A percentile compares a stretch with the other conserved stretches of the same genome.
Evolutionary conservation across 2,113 vertebrate genomes (phyloP).

Genomic region (Zeus faber): DNA sequence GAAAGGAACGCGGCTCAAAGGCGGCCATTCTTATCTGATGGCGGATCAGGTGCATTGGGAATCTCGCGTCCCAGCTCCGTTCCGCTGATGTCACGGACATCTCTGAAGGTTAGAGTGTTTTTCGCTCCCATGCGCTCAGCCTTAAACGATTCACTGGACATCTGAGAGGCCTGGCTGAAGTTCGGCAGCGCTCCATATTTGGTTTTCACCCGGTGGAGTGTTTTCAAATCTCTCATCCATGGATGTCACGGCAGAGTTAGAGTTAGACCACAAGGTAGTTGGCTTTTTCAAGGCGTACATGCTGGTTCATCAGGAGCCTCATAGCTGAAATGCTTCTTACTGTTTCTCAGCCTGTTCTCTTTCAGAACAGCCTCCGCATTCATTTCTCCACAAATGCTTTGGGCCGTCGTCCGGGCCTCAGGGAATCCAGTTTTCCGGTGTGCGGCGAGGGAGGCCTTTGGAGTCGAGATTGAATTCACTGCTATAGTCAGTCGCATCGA

Average conservation of each 20-base stretch:
- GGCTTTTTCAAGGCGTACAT: conserved; percentile 1
- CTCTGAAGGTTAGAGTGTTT: too few relatives aligned
- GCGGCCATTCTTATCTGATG: too few relatives aligned
- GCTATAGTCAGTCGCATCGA: conserved; percentile 26
- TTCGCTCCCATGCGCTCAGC: too few relatives aligned
- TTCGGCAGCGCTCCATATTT: not conserved
- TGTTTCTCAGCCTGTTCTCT: conserved; percentile 25
- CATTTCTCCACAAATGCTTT: conserved; percentile 29
- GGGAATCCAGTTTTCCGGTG: conserved; percentile 26
- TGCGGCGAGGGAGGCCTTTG: conserved; percentile 23
- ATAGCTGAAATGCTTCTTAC: conserved; percentile 13
- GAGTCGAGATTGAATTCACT: conserved; percentile 22
- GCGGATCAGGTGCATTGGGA: too few relatives aligned
- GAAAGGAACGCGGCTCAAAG: too few relatives aligned
- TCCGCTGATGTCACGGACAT: too few relatives aligned
- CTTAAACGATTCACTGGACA: too few relatives aligned
- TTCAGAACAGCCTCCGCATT: conserved; percentile 25
- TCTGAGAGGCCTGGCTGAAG: too few relatives aligned
- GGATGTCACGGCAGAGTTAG: conserved; percentile 1
- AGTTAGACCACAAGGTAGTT: not conserved
- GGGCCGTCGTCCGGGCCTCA: conserved; percentile 18
- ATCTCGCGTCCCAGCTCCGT: too few relatives aligned
- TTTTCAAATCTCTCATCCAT: not conserved
- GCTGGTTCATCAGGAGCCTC: conserved; percentile 1
- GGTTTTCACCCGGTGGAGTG: not conserved